Conservation (phyloP, 2,113 vertebrate genomes). For the Carassius gibelio region DNA sequence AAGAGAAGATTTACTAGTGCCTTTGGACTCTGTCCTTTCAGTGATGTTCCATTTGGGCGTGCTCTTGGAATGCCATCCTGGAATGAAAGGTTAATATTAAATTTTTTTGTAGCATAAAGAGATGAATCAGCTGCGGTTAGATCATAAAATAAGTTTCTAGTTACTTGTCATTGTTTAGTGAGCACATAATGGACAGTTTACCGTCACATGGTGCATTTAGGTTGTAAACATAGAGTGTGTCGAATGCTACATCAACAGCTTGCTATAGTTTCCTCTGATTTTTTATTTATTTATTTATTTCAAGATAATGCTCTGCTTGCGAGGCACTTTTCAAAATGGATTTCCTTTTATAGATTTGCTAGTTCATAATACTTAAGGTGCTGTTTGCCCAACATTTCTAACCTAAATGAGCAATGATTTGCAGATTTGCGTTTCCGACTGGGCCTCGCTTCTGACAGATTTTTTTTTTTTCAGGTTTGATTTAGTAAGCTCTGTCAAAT, state of each 20-base stretch:
- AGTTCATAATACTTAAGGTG: not conserved
- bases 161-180: not conserved
- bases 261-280: not conserved
- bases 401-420: not conserved
- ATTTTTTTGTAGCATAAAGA: not conserved
- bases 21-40: slow-evolving; percentile 45
- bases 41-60: slow-evolving; percentile 10
- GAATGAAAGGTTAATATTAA: slow-evolving; percentile 6
- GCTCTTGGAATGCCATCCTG: not conserved
- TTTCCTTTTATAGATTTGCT: not conserved
- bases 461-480: not conserved
- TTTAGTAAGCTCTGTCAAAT: too few relatives aligned
- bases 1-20: slow-evolving; percentile 18
- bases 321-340: too few relatives aligned
- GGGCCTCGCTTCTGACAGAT: not conserved
- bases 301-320: too few relatives aligned
- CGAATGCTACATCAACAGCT: not conserved
- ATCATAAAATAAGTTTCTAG: not conserved
- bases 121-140: slow-evolving; percentile 2
- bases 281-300: not conserved
- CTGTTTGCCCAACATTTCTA: not conserved
- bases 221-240: not conserved
- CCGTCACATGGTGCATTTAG: not conserved
- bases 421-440: not conserved
- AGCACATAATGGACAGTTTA: not conserved